These are phyloP conservation scores for Cichlasoma orientale DNA, from an alignment of 2,797 vertebrate genomes.

Conservation along the genomic window DNA sequence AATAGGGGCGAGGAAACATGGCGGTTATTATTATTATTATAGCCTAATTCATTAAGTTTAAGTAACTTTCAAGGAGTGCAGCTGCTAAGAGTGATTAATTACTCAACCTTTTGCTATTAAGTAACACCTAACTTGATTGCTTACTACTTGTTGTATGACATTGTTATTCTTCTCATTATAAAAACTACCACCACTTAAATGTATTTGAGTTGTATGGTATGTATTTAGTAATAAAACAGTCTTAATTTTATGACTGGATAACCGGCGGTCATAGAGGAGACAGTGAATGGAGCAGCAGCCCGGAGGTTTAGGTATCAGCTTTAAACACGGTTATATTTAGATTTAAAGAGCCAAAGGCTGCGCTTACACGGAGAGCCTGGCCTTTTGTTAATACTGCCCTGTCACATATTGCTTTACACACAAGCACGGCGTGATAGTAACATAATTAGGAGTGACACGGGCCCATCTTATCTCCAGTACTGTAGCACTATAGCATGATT, in stretches of 20 bases:
- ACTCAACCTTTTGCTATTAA: background rate
- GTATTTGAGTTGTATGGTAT: background rate
- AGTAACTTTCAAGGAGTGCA: background rate
- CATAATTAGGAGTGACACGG: background rate
- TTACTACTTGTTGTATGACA: background rate
- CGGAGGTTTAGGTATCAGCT: conserved; percentile 66
- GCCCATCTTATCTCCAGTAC: background rate
- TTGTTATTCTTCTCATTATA: background rate
- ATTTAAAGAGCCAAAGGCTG: conserved; percentile 72
- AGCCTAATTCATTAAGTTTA: accelerated
- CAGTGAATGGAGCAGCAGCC: conserved; percentile 56
- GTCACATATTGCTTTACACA: background rate
- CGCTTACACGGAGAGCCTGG: background rate
- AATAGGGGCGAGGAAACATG: accelerated
- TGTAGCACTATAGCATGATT: background rate
- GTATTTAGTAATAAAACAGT: background rate
- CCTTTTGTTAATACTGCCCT: conserved; percentile 8
- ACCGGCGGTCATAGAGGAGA: background rate
- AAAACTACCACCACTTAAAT: background rate
- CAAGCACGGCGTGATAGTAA: background rate
- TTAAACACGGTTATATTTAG: conserved; percentile 79
- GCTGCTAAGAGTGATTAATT: background rate
- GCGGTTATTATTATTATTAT: background rate
- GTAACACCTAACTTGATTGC: background rate
- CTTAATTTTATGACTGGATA: accelerated